phyloP scores from a whole-genome alignment of 1,140 invertebrate genomes.

The Brachionus koreanus region DNA sequence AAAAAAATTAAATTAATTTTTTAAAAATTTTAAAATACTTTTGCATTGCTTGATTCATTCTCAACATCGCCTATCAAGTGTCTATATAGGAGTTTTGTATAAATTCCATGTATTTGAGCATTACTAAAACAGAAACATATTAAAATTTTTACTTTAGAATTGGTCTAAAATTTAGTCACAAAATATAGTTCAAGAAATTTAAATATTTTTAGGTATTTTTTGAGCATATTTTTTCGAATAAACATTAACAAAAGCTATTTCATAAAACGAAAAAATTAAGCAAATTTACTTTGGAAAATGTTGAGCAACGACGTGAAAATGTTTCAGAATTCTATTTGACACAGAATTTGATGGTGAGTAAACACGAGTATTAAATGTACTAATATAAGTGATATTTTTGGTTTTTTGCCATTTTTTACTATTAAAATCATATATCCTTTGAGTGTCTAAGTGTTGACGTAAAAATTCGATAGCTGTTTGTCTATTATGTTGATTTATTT shows the following conservation, averaged over 20 bases:
- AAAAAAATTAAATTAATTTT: too few species aligned
- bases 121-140: background rate
- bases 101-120: slow-evolving; percentile 8
- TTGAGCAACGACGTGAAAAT: slow-evolving; percentile 56
- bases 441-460: slow-evolving; percentile 57
- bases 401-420: slow-evolving; percentile 55
- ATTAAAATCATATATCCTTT: slow-evolving; percentile 54
- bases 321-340: slow-evolving; percentile 53
- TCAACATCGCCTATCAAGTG: slow-evolving; percentile 42
- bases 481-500: slow-evolving; percentile 47
- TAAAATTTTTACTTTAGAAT: background rate
- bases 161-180: too few species aligned
- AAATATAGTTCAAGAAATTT: too few species aligned
- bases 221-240: background rate
- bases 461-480: slow-evolving; percentile 57
- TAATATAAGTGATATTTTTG: slow-evolving; percentile 56
- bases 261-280: slow-evolving; percentile 10
- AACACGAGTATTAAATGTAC: slow-evolving; percentile 53
- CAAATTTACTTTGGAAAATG: slow-evolving; percentile 51
- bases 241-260: background rate
- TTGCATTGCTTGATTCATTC: slow-evolving; percentile 22
- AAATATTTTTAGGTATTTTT: too few species aligned
- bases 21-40: background rate
- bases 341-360: slow-evolving; percentile 50
- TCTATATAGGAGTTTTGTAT: slow-evolving; percentile 11